Evolutionary conservation across 2,113 vertebrate species (phyloP).

Genomic region (Calyptommatus sinebrachiatus): DNA sequence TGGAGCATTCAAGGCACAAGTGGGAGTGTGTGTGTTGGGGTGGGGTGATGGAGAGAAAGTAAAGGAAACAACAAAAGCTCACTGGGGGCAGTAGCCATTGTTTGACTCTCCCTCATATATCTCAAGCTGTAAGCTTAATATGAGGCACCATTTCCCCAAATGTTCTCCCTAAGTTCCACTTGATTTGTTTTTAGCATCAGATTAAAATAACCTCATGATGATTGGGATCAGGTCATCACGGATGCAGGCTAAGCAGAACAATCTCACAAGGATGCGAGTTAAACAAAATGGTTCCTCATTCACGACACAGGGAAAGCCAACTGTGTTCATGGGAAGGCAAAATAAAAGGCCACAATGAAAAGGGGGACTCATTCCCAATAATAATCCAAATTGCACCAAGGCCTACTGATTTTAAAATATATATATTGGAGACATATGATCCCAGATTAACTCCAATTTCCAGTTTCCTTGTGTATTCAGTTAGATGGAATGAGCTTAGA

Average conservation of each 20-base stretch:
- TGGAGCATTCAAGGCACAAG: not conserved
- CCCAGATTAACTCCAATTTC: not conserved
- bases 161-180: not conserved
- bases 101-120: not conserved
- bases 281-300: slow-evolving; percentile 25
- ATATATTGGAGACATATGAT: not conserved
- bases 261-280: slow-evolving; percentile 35
- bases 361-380: slow-evolving; percentile 31
- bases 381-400: slow-evolving; percentile 22
- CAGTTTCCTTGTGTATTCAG: not conserved
- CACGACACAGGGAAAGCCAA: slow-evolving; percentile 22
- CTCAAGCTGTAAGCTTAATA: slow-evolving; percentile 11
- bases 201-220: slow-evolving; percentile 40
- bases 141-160: slow-evolving; percentile 14
- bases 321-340: not conserved
- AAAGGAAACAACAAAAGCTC: not conserved
- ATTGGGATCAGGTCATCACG: slow-evolving; percentile 28
- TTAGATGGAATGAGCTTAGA: not conserved
- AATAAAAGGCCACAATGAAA: slow-evolving; percentile 18
- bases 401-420: not conserved
- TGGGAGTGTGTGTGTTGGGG: too few relatives aligned
- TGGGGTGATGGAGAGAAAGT: too few relatives aligned
- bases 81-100: not conserved
- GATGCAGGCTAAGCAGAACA: slow-evolving; percentile 20
- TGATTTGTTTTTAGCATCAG: slow-evolving; percentile 23